phyloP scores from a whole-genome alignment of 2,888 invertebrate species.

The Thymelicus acteon region DNA sequence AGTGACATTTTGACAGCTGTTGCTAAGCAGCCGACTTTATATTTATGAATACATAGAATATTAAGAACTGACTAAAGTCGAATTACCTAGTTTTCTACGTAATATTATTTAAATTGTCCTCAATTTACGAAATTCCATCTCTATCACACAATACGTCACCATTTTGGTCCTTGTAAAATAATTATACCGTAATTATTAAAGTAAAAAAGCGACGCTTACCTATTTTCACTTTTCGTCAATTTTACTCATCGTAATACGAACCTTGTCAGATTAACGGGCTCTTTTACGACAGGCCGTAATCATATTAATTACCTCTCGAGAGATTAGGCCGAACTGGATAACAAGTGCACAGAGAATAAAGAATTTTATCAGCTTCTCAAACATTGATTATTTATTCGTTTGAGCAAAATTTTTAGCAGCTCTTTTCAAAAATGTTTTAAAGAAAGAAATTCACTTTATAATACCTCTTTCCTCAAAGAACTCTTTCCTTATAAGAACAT shows the following conservation, averaged over 20 bases:
- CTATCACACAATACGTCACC: neutral
- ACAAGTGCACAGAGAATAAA: slow-evolving; percentile 30
- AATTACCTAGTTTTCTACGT: too few species aligned
- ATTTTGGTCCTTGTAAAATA: neutral
- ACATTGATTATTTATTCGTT: neutral
- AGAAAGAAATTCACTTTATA: too few species aligned
- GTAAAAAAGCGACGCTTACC: neutral
- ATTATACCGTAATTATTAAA: neutral
- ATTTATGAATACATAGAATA: too few species aligned
- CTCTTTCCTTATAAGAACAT: too few species aligned
- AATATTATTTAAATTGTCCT: too few species aligned
- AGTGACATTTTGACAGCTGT: too few species aligned
- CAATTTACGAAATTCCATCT: too few species aligned
- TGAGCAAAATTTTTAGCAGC: neutral
- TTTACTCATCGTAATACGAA: slow-evolving; percentile 32
- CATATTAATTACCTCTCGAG: slow-evolving; percentile 41
- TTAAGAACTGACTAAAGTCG: too few species aligned
- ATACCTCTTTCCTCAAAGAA: too few species aligned
- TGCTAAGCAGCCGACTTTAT: too few species aligned
- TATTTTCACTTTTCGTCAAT: slow-evolving; percentile 26
- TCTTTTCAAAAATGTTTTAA: too few species aligned
- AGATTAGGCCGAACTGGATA: slow-evolving; percentile 17
- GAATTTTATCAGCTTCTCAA: slow-evolving; percentile 20
- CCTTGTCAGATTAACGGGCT: slow-evolving; percentile 40
- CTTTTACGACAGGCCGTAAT: slow-evolving; percentile 44